Base-by-base conservation (phyloP, 2,797 vertebrate species). In the Pangasius mekongensis region DNA sequence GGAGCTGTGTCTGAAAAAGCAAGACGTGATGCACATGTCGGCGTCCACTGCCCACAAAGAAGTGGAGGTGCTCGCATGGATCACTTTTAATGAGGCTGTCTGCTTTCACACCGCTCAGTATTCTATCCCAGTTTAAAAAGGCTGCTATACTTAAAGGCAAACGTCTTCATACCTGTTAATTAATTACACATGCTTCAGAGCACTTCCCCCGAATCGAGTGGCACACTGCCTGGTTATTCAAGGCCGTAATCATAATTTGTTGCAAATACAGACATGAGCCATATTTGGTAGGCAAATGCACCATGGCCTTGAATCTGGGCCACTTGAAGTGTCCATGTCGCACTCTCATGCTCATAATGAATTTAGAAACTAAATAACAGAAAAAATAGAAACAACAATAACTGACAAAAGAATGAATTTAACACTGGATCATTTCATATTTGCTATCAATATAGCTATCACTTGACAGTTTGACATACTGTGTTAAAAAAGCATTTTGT, bases 71-170 rank as follows among this genome's bases (percentile, higher is more conserved):
- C 87, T 73, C 62, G 74, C 82, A 87, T 47, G 89, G 83, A 89
- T 89, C 83, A 71, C 20, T 90, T 90, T 90, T 91, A 90, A 90
- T 90, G 88, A 89, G 88, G 86, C 77, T 91, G 89, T 88, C 86
- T 64, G 76, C 43, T 64, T n/a, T 54, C 13, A 20, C 39, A 86
- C n/a, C 16, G 24, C 87, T 88, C 77, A 14, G 69, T 82, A 77
- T 88, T 90, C 84, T 73, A 73, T 43, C 76, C n/a, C 47, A 60
- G 64, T 87, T 90, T 86, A 69, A 81, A 64, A 66, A 64, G 81
- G 54, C 52, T 89, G 30, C 71, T 77, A 74, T 43, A 56, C 84
- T 86, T 77, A 87, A 88, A 89, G 52, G 76, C 82, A 33, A 49
- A 87, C 76, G 39, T 83, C 74, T 56, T 43, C 56, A 85, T 76